Conservation (phyloP, 2,888 invertebrate genomes). For the Netelia inedita region DNA sequence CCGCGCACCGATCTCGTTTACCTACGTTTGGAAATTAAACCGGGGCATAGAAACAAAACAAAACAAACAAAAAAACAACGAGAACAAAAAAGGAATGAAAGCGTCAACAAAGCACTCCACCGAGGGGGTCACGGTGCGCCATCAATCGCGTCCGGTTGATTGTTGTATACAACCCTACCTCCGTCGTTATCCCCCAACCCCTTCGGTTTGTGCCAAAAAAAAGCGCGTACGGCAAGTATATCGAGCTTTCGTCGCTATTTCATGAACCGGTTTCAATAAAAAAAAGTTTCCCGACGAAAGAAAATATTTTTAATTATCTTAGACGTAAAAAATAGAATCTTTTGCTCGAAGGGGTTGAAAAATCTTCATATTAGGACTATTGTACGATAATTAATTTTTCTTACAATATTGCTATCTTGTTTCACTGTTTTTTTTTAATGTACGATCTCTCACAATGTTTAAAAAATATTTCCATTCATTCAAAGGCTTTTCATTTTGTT, state of each 20-base stretch:
- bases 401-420: no score
- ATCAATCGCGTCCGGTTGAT: constrained; percentile 60
- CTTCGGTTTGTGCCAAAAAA: constrained; percentile 29
- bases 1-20: constrained; percentile 39
- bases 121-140: constrained; percentile 12
- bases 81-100: constrained; percentile 33
- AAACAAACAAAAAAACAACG: constrained; percentile 17
- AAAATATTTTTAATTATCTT: background rate
- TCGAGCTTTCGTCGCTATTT: background rate
- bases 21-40: constrained; percentile 58
- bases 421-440: no score
- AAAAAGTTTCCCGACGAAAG: background rate
- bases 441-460: no score
- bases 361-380: background rate
- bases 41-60: background rate
- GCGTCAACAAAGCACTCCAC: constrained; percentile 1
- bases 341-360: background rate
- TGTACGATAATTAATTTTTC: background rate
- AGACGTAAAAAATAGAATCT: background rate
- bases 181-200: background rate
- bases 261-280: background rate
- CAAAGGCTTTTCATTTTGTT: no score
- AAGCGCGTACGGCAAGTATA: constrained; percentile 3
- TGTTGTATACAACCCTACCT: constrained; percentile 27
- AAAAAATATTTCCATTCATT: no score